Conservation (phyloP, 2,113 vertebrate species). For the Myiopsitta monachus region DNA sequence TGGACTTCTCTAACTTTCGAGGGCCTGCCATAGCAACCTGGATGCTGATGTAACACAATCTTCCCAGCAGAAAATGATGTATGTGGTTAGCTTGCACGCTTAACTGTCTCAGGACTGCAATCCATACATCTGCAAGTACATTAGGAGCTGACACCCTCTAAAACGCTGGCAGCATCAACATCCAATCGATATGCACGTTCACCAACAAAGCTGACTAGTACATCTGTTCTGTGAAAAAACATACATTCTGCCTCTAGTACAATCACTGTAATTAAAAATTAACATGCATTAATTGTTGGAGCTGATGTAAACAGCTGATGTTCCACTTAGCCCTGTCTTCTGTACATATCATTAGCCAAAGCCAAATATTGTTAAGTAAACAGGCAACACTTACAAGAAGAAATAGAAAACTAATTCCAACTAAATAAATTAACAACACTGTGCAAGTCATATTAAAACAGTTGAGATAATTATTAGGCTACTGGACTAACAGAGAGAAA, state of each 20-base stretch:
- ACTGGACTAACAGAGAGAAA: constrained; percentile 68
- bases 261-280: constrained; percentile 99
- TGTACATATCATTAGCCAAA: constrained; percentile 89
- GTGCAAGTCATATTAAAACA: constrained; percentile 70
- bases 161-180: constrained; percentile 77
- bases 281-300: constrained; percentile 98
- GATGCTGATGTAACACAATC: fast-evolving
- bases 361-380: constrained; percentile 84
- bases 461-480: constrained; percentile 69
- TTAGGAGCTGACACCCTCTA: constrained; percentile 55
- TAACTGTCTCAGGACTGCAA: constrained; percentile 28
- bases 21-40: background rate
- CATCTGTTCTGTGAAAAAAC: constrained; percentile 88
- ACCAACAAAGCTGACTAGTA: constrained; percentile 82
- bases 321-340: constrained; percentile 92
- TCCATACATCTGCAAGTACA: constrained; percentile 58
- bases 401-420: constrained; percentile 79
- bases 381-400: constrained; percentile 78
- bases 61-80: background rate
- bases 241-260: constrained; percentile 88
- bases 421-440: constrained; percentile 75
- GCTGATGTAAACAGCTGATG: constrained; percentile 95
- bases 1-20: background rate
- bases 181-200: constrained; percentile 80
- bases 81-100: fast-evolving